Evolutionary conservation across 2,797 vertebrate genomes (phyloP), one percentile per base, ranked within the genome.

Genomic region (Apogon talboti): DNA sequence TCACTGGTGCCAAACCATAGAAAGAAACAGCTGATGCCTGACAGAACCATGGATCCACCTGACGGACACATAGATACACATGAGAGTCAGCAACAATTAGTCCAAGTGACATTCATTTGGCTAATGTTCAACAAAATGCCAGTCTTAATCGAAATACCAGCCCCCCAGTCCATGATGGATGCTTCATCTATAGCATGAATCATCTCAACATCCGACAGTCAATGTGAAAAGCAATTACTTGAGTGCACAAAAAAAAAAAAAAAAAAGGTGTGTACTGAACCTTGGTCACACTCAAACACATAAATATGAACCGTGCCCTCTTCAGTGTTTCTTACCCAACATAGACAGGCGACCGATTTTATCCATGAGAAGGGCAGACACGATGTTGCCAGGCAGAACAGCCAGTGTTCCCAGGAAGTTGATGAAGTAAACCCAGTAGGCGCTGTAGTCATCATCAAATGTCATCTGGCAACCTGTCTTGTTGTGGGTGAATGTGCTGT

Each of bases 371-470:
- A 99, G 95, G 58, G 98, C 98, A 0, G 98, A 98, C 59, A 99
- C 96, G 5, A 99, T 98, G 89, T 99, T 99, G 21, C 98, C 98
- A 0, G 98, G 98, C 82, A 99, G 87, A 78, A 99, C 98, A 0
- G 98, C 97, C 79, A 98, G 72, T 0, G 97, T 99, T 71, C 98
- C 98, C 82, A 99, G 92, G 90, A 99, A 99, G 93, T 98, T 99
- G 89, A 99, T 96, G 56, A 99, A 99, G 61, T 99, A 99, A 77
- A 99, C 96, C 98, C 98, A 99, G 91, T 99, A 99, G 88, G 98
- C 98, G 47, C 97, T 98, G 79, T 99, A 99, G 76, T 99, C 97
- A 0, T 98, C 95, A 24, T 98, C 96, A 48, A 96, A 98, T 1
- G 95, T 96, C 91, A 99, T 96, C 90, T 98, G 97, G 78, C 97